Conservation (phyloP, 2,888 invertebrate genomes). For the Ectobius pallidus region DNA sequence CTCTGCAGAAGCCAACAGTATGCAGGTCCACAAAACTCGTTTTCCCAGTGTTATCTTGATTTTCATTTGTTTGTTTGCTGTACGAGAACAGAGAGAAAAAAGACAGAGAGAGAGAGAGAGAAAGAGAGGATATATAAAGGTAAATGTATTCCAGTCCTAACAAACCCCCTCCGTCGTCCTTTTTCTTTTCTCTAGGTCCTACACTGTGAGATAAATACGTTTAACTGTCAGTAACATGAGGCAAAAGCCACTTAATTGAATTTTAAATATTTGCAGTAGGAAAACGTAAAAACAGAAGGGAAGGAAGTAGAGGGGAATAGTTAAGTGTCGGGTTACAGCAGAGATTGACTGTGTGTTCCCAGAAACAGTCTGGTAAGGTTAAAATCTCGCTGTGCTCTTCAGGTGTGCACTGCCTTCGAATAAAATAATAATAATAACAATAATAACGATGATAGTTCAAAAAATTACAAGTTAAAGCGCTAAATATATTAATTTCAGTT, state of each 20-base stretch:
- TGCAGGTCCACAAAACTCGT: constrained; percentile 16
- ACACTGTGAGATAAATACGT: constrained; percentile 15
- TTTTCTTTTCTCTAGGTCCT: constrained; percentile 17
- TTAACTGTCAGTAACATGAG: constrained; percentile 13
- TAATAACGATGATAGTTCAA: no score
- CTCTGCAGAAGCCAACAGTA: no score
- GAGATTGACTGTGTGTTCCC: constrained; percentile 4
- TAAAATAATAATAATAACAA: no score
- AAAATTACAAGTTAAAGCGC: no score
- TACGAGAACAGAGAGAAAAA: no score
- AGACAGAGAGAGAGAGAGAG: neutral
- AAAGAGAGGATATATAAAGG: neutral
- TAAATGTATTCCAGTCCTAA: neutral
- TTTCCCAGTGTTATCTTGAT: no score
- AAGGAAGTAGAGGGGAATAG: neutral
- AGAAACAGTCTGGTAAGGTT: no score
- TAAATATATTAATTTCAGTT: no score
- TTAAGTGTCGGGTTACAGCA: constrained; percentile 27
- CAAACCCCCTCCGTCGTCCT: neutral
- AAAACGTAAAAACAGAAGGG: constrained; percentile 11
- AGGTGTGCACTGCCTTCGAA: no score
- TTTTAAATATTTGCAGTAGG: constrained; percentile 30
- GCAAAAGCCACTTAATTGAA: constrained; percentile 32
- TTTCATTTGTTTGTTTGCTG: no score
- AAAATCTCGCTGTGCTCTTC: no score